A percentile compares a stretch with the other conserved stretches of the same genome.
Evolutionary conservation across 2,888 invertebrate species (phyloP).

Genomic region (Cataglyphis cursor): DNA sequence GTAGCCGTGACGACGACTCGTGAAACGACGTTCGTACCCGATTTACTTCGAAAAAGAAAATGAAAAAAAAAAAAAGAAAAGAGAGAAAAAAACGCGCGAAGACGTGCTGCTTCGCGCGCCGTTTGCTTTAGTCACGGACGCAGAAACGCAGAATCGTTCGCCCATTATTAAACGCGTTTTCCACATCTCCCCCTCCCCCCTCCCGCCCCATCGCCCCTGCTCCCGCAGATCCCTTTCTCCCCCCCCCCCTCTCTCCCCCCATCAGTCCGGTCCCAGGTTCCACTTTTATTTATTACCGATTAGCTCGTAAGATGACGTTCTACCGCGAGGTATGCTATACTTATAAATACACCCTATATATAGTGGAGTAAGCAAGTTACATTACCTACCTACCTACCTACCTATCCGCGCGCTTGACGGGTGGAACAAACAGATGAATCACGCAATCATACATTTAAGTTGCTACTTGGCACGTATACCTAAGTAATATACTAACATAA

Average conservation of each 20-base stretch:
- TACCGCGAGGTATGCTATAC: constrained; percentile 85
- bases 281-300: constrained; percentile 85
- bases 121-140: constrained; percentile 72
- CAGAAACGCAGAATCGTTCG: constrained; percentile 76
- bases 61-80: background rate
- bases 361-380: constrained; percentile 84
- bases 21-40: constrained; percentile 68
- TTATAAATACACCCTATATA: constrained; percentile 86
- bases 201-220: background rate
- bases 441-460: constrained; percentile 87
- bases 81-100: constrained; percentile 16
- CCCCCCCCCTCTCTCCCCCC: constrained; percentile 21
- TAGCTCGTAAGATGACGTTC: constrained; percentile 86
- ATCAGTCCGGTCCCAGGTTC: constrained; percentile 40
- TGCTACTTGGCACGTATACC: constrained; percentile 87
- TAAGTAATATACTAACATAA: constrained; percentile 87
- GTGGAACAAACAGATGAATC: constrained; percentile 85
- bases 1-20: constrained; percentile 69
- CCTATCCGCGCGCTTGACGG: constrained; percentile 79
- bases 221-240: constrained; percentile 2
- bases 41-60: constrained; percentile 61
- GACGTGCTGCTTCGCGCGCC: constrained; percentile 49
- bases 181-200: background rate
- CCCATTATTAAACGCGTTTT: constrained; percentile 71
- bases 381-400: constrained; percentile 78